Evolutionary conservation across 2,888 invertebrate species (phyloP).

Genomic region (Trissoscelio sp.): DNA sequence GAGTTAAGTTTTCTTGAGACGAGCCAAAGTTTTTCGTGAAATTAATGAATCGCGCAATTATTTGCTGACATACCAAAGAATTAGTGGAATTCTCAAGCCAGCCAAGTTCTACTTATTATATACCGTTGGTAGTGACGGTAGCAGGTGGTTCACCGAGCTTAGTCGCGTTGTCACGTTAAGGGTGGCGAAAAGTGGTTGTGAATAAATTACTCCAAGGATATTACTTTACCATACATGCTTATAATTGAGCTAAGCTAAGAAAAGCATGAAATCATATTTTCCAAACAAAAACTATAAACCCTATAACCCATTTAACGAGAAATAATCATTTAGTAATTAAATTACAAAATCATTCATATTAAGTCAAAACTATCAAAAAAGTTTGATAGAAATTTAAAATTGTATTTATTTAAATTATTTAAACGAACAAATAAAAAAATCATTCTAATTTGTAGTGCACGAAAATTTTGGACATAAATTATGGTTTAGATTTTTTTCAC

Average conservation of each 20-base stretch:
- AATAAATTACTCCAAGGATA: constrained; percentile 59
- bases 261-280: constrained; percentile 12
- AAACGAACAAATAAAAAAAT: no score
- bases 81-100: constrained; percentile 26
- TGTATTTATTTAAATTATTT: no score
- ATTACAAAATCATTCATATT: no score
- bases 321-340: no score
- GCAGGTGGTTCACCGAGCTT: constrained; percentile 64
- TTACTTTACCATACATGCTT: constrained; percentile 27
- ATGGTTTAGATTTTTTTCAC: no score
- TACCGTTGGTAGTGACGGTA: constrained; percentile 40
- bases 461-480: neutral
- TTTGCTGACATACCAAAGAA: constrained; percentile 4
- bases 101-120: constrained; percentile 39
- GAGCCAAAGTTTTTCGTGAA: neutral
- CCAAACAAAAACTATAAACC: neutral
- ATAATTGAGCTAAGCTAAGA: constrained; percentile 29
- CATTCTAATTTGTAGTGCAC: no score
- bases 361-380: no score
- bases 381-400: no score
- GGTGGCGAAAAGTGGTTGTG: constrained; percentile 58
- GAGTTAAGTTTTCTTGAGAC: no score
- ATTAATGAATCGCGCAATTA: constrained; percentile 22
- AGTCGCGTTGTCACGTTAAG: constrained; percentile 59
- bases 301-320: no score